phyloP scores from a whole-genome alignment of 2,888 invertebrate genomes.

The Trichopria drosophilae region DNA sequence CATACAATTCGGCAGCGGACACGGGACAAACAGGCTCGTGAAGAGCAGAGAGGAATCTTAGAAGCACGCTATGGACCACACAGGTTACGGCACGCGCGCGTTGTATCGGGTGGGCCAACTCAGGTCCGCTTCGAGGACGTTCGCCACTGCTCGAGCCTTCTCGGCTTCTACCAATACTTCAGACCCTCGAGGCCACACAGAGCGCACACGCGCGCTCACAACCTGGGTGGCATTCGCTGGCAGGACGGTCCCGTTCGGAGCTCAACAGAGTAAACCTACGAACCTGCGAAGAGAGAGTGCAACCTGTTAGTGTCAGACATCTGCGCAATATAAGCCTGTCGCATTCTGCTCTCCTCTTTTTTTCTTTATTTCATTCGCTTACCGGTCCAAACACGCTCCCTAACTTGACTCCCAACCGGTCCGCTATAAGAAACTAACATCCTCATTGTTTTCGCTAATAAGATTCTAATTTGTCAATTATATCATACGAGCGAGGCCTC shows the following conservation, averaged over 20 bases:
- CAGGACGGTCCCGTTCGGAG: constrained; percentile 47
- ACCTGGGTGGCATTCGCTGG: constrained; percentile 57
- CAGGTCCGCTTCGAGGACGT: constrained; percentile 42
- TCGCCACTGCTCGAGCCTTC: constrained; percentile 46
- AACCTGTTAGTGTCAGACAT: constrained; percentile 56
- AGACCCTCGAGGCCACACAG: constrained; percentile 52
- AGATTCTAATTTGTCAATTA: constrained; percentile 75
- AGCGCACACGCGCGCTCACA: constrained; percentile 58
- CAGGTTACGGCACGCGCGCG: constrained; percentile 76
- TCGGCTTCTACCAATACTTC: constrained; percentile 46
- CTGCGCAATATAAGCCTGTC: constrained; percentile 50
- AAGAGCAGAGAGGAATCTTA: constrained; percentile 25
- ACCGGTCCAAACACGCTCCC: too few relatives aligned
- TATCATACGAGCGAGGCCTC: too few relatives aligned
- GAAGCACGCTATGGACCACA: constrained; percentile 63
- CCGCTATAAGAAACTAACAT: too few relatives aligned
- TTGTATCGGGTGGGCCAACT: constrained; percentile 61
- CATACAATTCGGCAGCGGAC: constrained; percentile 17
- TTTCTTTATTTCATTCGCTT: constrained; percentile 24
- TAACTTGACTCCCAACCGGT: too few relatives aligned
- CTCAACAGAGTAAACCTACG: constrained; percentile 25
- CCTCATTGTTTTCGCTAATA: constrained; percentile 63
- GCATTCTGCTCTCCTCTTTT: constrained; percentile 33
- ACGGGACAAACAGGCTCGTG: constrained; percentile 26
- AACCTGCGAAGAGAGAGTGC: constrained; percentile 42